Evolutionary conservation across 2,113 vertebrate species (phyloP).

Genomic region (Athene noctua): DNA sequence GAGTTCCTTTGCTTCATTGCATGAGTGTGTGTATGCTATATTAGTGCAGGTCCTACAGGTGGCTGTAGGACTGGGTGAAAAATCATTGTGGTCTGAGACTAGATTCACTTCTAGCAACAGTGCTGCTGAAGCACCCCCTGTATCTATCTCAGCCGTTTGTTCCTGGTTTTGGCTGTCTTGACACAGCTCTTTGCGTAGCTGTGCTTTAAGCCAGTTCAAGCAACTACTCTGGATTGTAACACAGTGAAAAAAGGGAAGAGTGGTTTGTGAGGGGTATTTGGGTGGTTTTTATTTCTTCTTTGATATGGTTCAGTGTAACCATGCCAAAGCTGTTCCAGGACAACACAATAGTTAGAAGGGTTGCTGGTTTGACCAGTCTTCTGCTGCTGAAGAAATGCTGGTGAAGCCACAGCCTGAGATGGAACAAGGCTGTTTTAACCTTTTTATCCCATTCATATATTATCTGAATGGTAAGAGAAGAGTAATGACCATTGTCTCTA

Average conservation of each 20-base stretch:
- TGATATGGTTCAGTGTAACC: not conserved
- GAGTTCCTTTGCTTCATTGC: not conserved
- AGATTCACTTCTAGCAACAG: not conserved
- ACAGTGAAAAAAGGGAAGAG: not conserved
- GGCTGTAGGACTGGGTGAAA: not conserved
- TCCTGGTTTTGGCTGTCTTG: not conserved
- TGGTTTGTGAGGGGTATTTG: not conserved
- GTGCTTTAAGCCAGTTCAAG: not conserved
- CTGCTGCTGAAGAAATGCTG: not conserved
- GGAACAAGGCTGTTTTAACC: not conserved
- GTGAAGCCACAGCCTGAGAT: not conserved
- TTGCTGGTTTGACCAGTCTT: not conserved
- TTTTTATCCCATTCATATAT: too few relatives aligned
- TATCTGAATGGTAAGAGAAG: not conserved
- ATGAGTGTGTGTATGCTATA: fast-evolving
- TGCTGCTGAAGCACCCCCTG: not conserved
- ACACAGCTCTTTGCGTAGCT: not conserved
- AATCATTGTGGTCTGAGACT: not conserved
- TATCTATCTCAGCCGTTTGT: not conserved
- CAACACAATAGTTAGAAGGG: not conserved
- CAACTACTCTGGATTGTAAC: not conserved
- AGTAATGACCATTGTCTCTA: not conserved
- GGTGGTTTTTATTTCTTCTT: not conserved
- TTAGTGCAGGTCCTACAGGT: not conserved
- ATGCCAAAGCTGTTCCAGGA: not conserved